Percentiles rank a stretch among this genome's conserved stretches.
Conservation (phyloP, 2,113 vertebrate species). For the Pachyramphus minor region DNA sequence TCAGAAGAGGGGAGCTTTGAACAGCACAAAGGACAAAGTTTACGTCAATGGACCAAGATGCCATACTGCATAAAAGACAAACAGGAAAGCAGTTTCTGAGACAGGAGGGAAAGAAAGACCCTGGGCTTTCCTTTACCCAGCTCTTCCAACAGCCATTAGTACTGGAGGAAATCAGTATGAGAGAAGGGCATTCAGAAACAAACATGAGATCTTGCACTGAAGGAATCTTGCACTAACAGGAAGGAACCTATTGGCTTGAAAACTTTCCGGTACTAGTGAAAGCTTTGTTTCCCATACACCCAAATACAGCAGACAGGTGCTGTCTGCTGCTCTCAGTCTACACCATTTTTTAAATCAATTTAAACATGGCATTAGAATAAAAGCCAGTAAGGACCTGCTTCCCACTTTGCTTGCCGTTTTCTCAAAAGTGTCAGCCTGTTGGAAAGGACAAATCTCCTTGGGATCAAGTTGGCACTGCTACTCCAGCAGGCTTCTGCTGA, state of each 20-base stretch:
- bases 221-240: slow-evolving; percentile 19
- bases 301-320: neutral
- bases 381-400: neutral
- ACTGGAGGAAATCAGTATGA: neutral
- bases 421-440: neutral
- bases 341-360: neutral
- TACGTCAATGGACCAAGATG: slow-evolving; percentile 4
- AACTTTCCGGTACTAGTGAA: slow-evolving; percentile 45
- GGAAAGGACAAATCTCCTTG: neutral
- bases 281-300: slow-evolving; percentile 32
- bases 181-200: neutral
- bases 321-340: neutral
- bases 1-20: neutral
- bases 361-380: neutral
- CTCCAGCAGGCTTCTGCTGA: neutral
- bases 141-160: neutral
- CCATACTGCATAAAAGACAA: neutral
- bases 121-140: neutral
- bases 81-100: slow-evolving; percentile 51
- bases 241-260: slow-evolving; percentile 58
- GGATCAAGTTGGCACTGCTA: neutral
- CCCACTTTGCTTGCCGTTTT: neutral
- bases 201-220: neutral
- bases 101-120: neutral
- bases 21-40: slow-evolving; percentile 19